Percentiles rank a stretch among this genome's conserved stretches.
These are phyloP conservation scores for Octomys mimax DNA, from an alignment of 2,797 vertebrate species.

Conservation along the genomic window DNA sequence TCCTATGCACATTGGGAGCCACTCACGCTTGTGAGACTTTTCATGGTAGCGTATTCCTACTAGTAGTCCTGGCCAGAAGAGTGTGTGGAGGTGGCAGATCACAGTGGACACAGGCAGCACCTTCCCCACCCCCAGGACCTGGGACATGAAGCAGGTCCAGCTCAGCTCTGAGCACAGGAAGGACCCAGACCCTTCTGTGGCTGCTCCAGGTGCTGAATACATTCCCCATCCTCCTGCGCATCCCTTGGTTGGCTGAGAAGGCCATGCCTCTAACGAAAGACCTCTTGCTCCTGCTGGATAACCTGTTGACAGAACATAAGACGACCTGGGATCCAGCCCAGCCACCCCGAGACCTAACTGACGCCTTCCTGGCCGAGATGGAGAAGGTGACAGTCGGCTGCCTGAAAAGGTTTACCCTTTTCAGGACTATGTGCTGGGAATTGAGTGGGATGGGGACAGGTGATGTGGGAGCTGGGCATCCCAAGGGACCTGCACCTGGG, in stretches of 20 bases:
- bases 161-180: background rate
- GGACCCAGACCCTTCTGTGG: background rate
- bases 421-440: too few relatives aligned
- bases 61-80: background rate
- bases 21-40: accelerated
- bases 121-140: accelerated
- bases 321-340: conserved; percentile 81
- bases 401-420: too few relatives aligned
- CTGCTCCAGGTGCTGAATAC: background rate
- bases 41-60: background rate
- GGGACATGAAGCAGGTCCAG: too few relatives aligned
- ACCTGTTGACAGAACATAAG: conserved; percentile 84
- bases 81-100: background rate
- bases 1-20: accelerated
- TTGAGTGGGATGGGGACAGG: too few relatives aligned
- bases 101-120: too few relatives aligned
- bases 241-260: conserved; percentile 87
- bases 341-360: conserved; percentile 88
- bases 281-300: conserved; percentile 58
- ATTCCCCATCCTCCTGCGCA: background rate
- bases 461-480: too few relatives aligned
- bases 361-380: conserved; percentile 89
- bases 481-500: accelerated
- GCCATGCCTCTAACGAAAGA: conserved; percentile 21
- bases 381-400: conserved; percentile 84